A percentile compares a stretch with the other conserved stretches of the same genome.
Evolutionary conservation across 2,888 invertebrate genomes (phyloP).

Genomic region (Pachymerium ferrugineum): DNA sequence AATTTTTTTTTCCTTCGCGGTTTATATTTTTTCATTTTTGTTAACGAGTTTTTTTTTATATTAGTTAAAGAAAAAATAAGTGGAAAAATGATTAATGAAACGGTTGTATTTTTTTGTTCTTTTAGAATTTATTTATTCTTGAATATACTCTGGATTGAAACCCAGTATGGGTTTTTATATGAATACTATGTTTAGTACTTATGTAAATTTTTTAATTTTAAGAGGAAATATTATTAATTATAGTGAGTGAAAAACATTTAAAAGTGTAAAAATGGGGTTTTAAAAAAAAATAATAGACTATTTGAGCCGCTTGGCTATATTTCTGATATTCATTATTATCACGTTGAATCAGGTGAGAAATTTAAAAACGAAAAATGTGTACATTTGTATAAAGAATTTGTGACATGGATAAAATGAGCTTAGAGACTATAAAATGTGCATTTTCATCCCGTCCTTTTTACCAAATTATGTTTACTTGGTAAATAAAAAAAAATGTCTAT

Average conservation of each 20-base stretch:
- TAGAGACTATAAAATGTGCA: too few relatives aligned
- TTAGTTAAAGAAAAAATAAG: too few relatives aligned
- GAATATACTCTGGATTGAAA: background rate
- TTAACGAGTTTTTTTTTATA: too few relatives aligned
- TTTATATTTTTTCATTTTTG: too few relatives aligned
- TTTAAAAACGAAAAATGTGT: background rate
- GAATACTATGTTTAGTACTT: background rate
- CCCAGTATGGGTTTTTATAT: background rate
- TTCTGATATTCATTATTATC: background rate
- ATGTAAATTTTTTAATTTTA: slow-evolving; percentile 3
- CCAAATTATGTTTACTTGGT: slow-evolving; percentile 8
- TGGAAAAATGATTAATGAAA: too few relatives aligned
- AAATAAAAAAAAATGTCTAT: background rate
- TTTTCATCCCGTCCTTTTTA: slow-evolving; percentile 8
- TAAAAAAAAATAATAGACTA: too few relatives aligned
- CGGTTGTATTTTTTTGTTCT: background rate
- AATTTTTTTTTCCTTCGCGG: too few relatives aligned
- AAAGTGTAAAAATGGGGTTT: too few relatives aligned
- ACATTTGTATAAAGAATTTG: background rate
- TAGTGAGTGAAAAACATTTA: too few relatives aligned
- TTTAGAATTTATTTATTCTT: background rate
- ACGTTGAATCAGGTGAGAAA: background rate
- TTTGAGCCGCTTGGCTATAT: background rate
- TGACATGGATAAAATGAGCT: too few relatives aligned
- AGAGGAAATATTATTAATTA: background rate